A percentile compares a stretch with the other conserved stretches of the same genome.
Evolutionary conservation across 2,888 invertebrate species (phyloP).

Genomic region (Torymus tubicola): DNA sequence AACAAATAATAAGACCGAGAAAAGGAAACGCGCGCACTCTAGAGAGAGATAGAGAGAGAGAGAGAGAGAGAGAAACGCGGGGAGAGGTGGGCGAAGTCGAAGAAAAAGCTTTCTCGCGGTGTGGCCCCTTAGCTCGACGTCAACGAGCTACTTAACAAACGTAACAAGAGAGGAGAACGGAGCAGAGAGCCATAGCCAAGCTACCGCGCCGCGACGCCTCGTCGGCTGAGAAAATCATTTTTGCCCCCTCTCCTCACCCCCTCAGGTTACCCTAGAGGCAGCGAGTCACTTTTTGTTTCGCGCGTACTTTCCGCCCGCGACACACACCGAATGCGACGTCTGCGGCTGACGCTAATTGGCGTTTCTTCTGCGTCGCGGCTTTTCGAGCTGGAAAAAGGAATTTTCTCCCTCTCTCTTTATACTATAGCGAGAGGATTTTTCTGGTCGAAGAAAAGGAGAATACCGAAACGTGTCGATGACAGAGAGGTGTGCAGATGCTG

Average conservation of each 20-base stretch:
- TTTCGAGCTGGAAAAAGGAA: background rate
- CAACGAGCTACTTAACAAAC: slow-evolving; percentile 50
- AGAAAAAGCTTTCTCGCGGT: background rate
- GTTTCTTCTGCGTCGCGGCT: slow-evolving; percentile 64
- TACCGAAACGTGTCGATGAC: slow-evolving; percentile 26
- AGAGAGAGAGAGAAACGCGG: too few species aligned
- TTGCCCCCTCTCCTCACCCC: too few species aligned
- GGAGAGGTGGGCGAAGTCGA: too few species aligned
- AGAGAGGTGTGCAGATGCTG: slow-evolving; percentile 2
- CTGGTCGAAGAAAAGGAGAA: background rate
- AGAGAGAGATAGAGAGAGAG: too few species aligned
- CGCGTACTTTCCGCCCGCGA: slow-evolving; percentile 26
- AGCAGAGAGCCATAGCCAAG: too few species aligned
- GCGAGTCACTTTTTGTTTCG: slow-evolving; percentile 39
- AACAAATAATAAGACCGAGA: background rate
- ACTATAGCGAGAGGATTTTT: slow-evolving; percentile 3
- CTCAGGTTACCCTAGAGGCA: too few species aligned
- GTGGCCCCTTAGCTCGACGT: slow-evolving; percentile 28
- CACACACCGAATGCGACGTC: slow-evolving; percentile 61
- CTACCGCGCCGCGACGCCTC: background rate
- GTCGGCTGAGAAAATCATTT: slow-evolving; percentile 46
- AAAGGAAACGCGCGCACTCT: background rate
- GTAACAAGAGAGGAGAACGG: slow-evolving; percentile 20
- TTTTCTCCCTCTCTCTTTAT: background rate
- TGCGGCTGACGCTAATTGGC: slow-evolving; percentile 74